Base-by-base conservation (phyloP, 1,140 invertebrate species). In the Berghia stephanieae region DNA sequence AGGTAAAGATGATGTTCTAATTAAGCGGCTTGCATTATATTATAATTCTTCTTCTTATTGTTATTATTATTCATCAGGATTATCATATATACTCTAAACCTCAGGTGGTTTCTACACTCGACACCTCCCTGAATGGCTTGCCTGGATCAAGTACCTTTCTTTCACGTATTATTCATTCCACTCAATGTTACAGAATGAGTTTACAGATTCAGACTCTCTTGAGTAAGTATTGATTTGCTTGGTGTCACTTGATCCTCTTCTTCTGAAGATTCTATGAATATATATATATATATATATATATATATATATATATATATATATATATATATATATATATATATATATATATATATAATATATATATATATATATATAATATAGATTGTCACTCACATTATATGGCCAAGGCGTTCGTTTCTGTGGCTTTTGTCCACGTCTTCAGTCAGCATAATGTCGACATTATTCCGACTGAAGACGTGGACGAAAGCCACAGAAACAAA, bases 161-260 rank as follows among this genome's bases (percentile, higher is more conserved):
- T 89, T 96, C 92, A 93, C 95, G 21, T 93, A 95, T 86, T 96
- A 95, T 87, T 94, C 94, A 67, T 96, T 94, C 87, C 93, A 95
- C 86, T 95, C 95, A 86, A 95, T 95, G 94, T 94, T 95, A 88
- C 94, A 94, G 78, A 91, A 95, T 13, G 94, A 96, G 86, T 95
- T 95, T 85, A 91, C 92, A 76, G 92, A 93, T 86, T 94, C 94
- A 81, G 89, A 92, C 66, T 91, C 92, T 49, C 92, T 95, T 67
- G 86, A 86, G 94, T 95, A 91, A 92, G 91, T 91, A 78, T 18
- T 4, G 69, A 34, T 34, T 43, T 5, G 42, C n/a, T 1, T 16
- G n/a, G 36, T 43, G 43, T 16, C n/a, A 4, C 70, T 5, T 31
- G 13, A 46, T 31, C 10, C 27, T 52, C 6, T 18, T 34, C 24